These are phyloP conservation scores for Lethrus apterus DNA, from an alignment of 1,140 invertebrate genomes.

Conservation along the genomic window DNA sequence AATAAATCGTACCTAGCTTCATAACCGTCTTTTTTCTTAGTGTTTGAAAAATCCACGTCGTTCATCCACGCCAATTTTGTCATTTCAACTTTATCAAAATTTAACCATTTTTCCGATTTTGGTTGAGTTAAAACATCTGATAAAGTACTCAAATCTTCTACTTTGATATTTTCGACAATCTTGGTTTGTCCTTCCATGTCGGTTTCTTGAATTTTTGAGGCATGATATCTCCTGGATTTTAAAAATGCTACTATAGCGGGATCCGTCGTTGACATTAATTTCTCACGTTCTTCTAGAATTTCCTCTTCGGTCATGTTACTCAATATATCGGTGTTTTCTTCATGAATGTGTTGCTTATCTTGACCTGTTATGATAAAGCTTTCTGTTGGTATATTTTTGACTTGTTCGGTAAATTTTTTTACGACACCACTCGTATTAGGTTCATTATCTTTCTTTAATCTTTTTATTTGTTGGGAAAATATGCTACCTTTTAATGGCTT, in stretches of 20 bases:
- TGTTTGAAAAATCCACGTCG: slow-evolving; percentile 49
- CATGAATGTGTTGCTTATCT: slow-evolving; percentile 58
- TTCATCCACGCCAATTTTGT: slow-evolving; percentile 83
- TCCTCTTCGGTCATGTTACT: slow-evolving; percentile 64
- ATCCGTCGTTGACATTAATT: slow-evolving; percentile 57
- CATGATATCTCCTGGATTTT: slow-evolving; percentile 42
- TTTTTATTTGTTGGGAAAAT: slow-evolving; percentile 38
- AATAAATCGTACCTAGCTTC: slow-evolving; percentile 52
- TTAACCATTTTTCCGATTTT: slow-evolving; percentile 62
- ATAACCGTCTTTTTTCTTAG: slow-evolving; percentile 51
- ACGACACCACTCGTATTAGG: neutral
- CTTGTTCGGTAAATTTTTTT: neutral
- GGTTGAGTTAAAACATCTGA: slow-evolving; percentile 53
- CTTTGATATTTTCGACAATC: slow-evolving; percentile 25
- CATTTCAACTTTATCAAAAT: slow-evolving; percentile 74
- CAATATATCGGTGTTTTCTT: slow-evolving; percentile 63
- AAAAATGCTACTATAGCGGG: slow-evolving; percentile 60
- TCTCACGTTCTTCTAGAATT: slow-evolving; percentile 65
- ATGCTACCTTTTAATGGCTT: slow-evolving; percentile 36
- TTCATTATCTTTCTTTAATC: slow-evolving; percentile 20
- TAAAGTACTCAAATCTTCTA: slow-evolving; percentile 29
- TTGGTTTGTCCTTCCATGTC: slow-evolving; percentile 32
- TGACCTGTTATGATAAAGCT: slow-evolving; percentile 49
- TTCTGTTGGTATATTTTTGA: slow-evolving; percentile 18
- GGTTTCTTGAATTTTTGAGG: slow-evolving; percentile 18